Evolutionary conservation across 2,113 vertebrate genomes (phyloP), one percentile per base, ranked within the genome.

Genomic region (Ophthalmolycus amberensis): DNA sequence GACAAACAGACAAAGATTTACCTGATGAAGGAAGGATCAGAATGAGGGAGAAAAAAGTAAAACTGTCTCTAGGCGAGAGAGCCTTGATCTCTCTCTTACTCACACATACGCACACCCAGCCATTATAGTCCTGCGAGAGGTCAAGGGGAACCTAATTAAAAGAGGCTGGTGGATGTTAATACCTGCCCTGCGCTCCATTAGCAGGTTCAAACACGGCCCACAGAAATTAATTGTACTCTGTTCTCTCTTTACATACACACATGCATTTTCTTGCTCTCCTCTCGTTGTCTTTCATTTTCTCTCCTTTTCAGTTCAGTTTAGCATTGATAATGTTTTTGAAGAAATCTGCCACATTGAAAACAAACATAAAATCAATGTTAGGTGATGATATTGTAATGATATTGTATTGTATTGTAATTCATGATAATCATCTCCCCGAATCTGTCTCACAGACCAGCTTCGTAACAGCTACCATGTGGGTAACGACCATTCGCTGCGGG

Each of bases 401-500:
- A 34, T 6, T 34, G 5, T 34, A 34, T 34, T 34, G 34, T 34
- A 34, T 34, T 34, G 15, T 29, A 6, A 42, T 59, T 64, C 15
- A 27, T 48, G 11, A 54, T 80, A 5, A 40, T 52, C 38, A 16
- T 70, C 27, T 65, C 10, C 40, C 14, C 75, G 1, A 50, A 38
- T 65, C 44, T 46, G 16, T 75, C 78, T 71, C 91, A 78, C 67
- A 99, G 98, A 99, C 91, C 98, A 99, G 83, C 94, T 99, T 75
- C 95, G 97, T 78, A 99, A 98, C 89, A 99, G 96, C 82, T 99
- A 99, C 93, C 97, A 98, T 91, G 95, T 99, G 27, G 97, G 98
- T 6, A 98, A 97, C 0, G 98, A 99, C 1, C 96, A 97, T 80
- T 99, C 98, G 0, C 96, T 99, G 60, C 91, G 97, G 71, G 97